Evolutionary conservation across 1,140 invertebrate genomes (phyloP).

Genomic region (Onthophagus taurus): DNA sequence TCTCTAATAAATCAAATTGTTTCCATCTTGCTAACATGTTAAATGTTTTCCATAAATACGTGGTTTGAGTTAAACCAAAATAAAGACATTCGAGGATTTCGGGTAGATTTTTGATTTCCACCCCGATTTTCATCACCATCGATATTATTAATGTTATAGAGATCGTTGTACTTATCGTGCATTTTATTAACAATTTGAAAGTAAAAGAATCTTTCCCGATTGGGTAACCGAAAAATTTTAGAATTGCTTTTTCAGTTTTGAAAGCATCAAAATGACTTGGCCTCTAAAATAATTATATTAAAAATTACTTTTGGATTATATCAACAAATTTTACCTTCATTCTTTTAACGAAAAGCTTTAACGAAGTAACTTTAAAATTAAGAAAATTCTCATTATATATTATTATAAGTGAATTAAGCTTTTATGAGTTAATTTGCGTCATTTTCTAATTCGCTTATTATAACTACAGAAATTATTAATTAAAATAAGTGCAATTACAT

Average conservation of each 20-base stretch:
- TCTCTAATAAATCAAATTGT: background rate
- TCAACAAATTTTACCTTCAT: too few species aligned
- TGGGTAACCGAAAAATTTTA: conserved; percentile 8
- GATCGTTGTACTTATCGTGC: background rate
- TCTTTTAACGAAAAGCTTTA: too few species aligned
- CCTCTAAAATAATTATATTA: background rate
- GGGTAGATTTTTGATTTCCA: conserved; percentile 12
- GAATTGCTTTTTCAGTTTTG: conserved; percentile 1
- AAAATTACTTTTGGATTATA: too few species aligned
- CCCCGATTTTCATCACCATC: background rate
- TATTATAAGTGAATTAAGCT: too few species aligned
- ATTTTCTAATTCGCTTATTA: too few species aligned
- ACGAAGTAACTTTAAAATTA: too few species aligned
- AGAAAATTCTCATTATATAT: too few species aligned
- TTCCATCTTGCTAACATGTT: conserved; percentile 12
- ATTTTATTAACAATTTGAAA: conserved; percentile 1
- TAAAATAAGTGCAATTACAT: too few species aligned
- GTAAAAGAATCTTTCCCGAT: background rate
- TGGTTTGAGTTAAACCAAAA: conserved; percentile 14
- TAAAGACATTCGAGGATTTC: conserved; percentile 13
- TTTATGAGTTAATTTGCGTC: too few species aligned
- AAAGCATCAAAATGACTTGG: conserved; percentile 6
- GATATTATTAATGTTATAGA: conserved; percentile 8
- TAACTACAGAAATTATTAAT: too few species aligned
- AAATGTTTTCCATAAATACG: conserved; percentile 13